Percentiles rank a stretch among this genome's conserved stretches.
These are phyloP conservation scores for Semicossyphus pulcher DNA, from an alignment of 2,113 vertebrate genomes.

Conservation along the genomic window DNA sequence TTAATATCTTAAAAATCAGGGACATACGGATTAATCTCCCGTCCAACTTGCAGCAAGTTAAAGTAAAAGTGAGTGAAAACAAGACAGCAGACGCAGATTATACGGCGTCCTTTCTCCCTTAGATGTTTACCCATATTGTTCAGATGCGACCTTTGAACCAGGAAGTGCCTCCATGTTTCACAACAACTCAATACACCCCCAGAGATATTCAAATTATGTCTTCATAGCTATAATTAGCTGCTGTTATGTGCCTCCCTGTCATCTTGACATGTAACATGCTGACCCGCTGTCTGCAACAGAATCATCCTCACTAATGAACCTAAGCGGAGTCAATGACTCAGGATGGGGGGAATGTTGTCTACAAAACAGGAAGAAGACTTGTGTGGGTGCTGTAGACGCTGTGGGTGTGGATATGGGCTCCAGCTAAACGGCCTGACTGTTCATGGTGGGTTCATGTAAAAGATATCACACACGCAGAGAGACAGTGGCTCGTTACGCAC, in stretches of 20 bases:
- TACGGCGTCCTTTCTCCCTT: not conserved
- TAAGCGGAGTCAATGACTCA: constrained; percentile 77
- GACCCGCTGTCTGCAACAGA: constrained; percentile 70
- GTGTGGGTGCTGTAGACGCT: constrained; percentile 64
- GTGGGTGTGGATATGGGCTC: constrained; percentile 59
- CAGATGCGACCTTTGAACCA: constrained; percentile 42
- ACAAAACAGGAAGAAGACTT: constrained; percentile 70
- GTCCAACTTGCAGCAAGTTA: constrained; percentile 5
- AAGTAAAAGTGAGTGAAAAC: constrained; percentile 11
- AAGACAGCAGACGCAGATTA: not conserved
- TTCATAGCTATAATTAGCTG: constrained; percentile 70
- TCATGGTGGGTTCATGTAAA: constrained; percentile 71
- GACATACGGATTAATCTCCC: not conserved
- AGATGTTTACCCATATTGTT: constrained; percentile 31
- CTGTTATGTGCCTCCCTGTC: constrained; percentile 55
- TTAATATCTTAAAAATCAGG: not conserved
- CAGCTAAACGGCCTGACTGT: constrained; percentile 55
- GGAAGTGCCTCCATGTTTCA: constrained; percentile 32
- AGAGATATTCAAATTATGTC: constrained; percentile 61
- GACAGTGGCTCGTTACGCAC: constrained; percentile 66
- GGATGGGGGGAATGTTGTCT: constrained; percentile 65
- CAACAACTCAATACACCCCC: constrained; percentile 38
- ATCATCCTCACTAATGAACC: constrained; percentile 78
- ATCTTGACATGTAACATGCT: constrained; percentile 53
- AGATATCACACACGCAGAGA: constrained; percentile 63